Evolutionary conservation across 2,113 vertebrate species (phyloP).

Genomic region (Falco punctatus): DNA sequence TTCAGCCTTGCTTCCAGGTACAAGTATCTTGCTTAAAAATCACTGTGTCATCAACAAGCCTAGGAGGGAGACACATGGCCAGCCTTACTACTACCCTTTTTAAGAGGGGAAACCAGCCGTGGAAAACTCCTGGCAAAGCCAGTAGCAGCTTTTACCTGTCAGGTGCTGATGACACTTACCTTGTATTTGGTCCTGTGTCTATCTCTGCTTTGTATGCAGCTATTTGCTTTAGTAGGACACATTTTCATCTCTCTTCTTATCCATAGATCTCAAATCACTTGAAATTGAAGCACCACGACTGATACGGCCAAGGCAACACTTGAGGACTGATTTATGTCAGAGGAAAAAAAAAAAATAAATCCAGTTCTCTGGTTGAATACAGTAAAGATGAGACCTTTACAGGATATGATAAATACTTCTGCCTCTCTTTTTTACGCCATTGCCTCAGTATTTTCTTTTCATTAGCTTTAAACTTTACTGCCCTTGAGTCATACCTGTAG

Average conservation of each 20-base stretch:
- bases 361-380: neutral
- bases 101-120: neutral
- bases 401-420: neutral
- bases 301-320: neutral
- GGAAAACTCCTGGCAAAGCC: neutral
- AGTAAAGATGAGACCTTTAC: neutral
- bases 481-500: neutral
- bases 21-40: neutral
- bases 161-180: neutral
- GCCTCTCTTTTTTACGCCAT: neutral
- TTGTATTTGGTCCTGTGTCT: neutral
- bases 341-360: neutral
- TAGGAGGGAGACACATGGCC: neutral
- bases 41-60: neutral
- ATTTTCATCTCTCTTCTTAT: neutral
- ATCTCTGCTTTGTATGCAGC: neutral
- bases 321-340: neutral
- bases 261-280: neutral
- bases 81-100: neutral
- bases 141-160: neutral
- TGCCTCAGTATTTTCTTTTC: slow-evolving; percentile 4
- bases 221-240: neutral
- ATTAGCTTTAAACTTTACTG: slow-evolving; percentile 6
- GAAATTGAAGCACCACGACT: neutral
- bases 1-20: neutral